Evolutionary conservation across 92 coral and sea anemone genomes (phyloP), one percentile per base, ranked within the genome.

Genomic region (Epizoanthus illoricatus): DNA sequence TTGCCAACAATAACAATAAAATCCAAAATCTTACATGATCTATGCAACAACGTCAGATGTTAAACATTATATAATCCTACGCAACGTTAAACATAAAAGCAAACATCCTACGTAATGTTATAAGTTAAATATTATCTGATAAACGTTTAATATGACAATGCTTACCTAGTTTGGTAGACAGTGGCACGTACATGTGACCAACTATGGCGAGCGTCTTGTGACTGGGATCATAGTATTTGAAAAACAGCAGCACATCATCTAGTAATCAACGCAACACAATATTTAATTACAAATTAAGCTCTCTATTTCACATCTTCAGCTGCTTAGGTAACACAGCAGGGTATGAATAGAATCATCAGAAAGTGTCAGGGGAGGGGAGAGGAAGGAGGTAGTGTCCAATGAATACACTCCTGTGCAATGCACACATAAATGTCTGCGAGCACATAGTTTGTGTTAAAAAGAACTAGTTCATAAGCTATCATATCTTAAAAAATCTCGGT

Each of bases 191-290:
- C 19, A 88, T 42, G 68, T 93, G 98, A 5, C 99, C 97, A 57
- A 94, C 95, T 56, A 88, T 88, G 36, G 98, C 89, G 66, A 96
- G 85, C 1, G 92, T 86, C 78, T 86, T 90, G 66, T 90, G 89
- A 39, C 65, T 83, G 66, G 99, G 98, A 67, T 96, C 99, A 73
- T 94, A 96, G 85, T 91, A 94, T 84, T 96, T 96, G 97, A 96
- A 96, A 83, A 91, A 96, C 75, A 96, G 79, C 92, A 96, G 59
- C 7, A 94, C 98, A 81, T 96, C 99, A 82, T 86, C 99, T 95
- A 81, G 56, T 36, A 24, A 70, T 36, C 6, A 79, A 71, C 4
- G 71, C 16, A 80, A 52, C 24, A n/a, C 52, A 75, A 33, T 6
- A 2, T 17, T 15, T 41, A 12, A n/a, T 42, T 19, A 66, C 0